These are phyloP conservation scores for Scylla paramamosain DNA, from an alignment of 1,140 invertebrate species.

Conservation along the genomic window DNA sequence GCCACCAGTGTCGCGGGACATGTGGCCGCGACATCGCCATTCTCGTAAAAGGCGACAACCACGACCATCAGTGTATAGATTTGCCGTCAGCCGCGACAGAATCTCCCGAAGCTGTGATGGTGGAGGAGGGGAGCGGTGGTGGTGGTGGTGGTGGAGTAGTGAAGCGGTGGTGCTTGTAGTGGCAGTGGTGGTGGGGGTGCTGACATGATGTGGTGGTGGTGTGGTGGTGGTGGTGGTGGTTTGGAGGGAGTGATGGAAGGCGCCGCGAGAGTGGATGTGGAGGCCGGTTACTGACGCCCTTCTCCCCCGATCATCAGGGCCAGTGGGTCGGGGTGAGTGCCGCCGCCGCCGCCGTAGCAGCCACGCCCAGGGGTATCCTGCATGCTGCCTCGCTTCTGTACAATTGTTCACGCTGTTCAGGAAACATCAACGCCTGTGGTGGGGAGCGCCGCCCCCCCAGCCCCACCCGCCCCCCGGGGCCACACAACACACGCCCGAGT, in stretches of 20 bases:
- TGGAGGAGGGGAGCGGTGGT: neutral
- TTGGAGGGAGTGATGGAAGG: neutral
- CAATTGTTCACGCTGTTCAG: constrained; percentile 62
- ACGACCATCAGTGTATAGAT: constrained; percentile 8
- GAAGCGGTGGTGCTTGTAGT: neutral
- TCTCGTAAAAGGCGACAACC: neutral
- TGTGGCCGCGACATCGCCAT: neutral
- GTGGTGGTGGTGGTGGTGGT: neutral
- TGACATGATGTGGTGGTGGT: neutral
- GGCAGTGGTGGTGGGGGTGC: neutral
- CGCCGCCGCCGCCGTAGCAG: constrained; percentile 26
- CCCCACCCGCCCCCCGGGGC: constrained; percentile 10
- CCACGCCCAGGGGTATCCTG: constrained; percentile 56
- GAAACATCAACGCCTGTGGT: constrained; percentile 56
- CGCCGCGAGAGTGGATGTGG: neutral
- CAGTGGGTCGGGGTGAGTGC: constrained; percentile 62
- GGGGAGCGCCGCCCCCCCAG: constrained; percentile 38
- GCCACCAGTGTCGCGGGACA: neutral
- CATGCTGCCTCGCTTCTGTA: constrained; percentile 66
- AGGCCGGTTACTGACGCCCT: constrained; percentile 33
- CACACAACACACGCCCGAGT: constrained; percentile 62
- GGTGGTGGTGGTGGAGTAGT: neutral
- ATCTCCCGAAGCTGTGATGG: neutral
- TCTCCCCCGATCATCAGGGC: constrained; percentile 53
- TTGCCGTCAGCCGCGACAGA: neutral